A percentile compares a stretch with the other conserved stretches of the same genome.
Evolutionary conservation across 2,888 invertebrate species (phyloP).

Genomic region (Parthenolecanium corni): DNA sequence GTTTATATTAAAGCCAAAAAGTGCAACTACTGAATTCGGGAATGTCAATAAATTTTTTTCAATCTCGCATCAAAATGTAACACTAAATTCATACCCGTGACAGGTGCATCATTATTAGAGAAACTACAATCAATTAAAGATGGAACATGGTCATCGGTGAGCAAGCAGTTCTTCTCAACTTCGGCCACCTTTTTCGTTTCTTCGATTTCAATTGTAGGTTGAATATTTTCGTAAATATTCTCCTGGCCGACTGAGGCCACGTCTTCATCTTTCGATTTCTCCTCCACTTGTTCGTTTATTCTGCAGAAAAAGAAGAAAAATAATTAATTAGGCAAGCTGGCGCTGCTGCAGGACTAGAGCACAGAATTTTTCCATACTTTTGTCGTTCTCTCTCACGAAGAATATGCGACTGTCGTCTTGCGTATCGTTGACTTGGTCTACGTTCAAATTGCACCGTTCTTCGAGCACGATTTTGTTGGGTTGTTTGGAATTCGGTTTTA

Average conservation of each 20-base stretch:
- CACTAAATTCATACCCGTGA: background rate
- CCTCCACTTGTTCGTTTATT: background rate
- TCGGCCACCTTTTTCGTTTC: background rate
- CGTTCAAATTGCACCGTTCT: slow-evolving; percentile 93
- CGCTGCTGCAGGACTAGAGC: too few relatives aligned
- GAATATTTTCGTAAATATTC: background rate
- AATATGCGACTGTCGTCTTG: slow-evolving; percentile 80
- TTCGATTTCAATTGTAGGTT: background rate
- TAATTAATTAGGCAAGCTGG: too few relatives aligned
- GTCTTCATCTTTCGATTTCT: background rate
- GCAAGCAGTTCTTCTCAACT: background rate
- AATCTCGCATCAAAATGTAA: too few relatives aligned
- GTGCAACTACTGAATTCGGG: too few relatives aligned
- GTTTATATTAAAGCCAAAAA: too few relatives aligned
- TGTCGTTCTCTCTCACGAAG: slow-evolving; percentile 65
- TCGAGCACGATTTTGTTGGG: slow-evolving; percentile 76
- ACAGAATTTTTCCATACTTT: slow-evolving; percentile 26
- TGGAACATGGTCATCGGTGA: background rate
- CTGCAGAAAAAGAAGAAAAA: background rate
- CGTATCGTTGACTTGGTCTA: slow-evolving; percentile 91
- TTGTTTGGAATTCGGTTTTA: slow-evolving; percentile 94
- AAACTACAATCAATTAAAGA: background rate
- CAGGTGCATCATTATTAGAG: background rate
- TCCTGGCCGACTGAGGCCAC: background rate
- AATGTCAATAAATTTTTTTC: too few relatives aligned